Evolutionary conservation across 2,113 vertebrate genomes (phyloP), one percentile per base, ranked within the genome.

Genomic region (Notechis scutatus): DNA sequence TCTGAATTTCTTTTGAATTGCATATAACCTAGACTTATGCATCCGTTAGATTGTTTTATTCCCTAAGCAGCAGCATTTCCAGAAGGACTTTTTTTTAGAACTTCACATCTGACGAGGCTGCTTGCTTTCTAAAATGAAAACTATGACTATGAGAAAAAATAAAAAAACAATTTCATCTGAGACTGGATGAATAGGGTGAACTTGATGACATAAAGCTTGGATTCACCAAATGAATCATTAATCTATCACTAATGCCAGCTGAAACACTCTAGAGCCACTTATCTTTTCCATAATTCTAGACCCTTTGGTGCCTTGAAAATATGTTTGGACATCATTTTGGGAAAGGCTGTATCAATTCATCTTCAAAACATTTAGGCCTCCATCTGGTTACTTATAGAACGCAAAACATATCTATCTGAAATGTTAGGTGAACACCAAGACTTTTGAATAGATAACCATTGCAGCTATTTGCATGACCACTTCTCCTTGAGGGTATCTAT

Each of bases 371-470:
- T 69, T 69, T 34, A 69, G 34, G 26, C 12, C 4, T 69, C 14
- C 64, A 69, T 34, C 12, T 69, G 29, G 12, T 15, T 15, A 69
- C 29, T 34, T n/a, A 69, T 8, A 90, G 26, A 61, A 47, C 7
- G 29, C 14, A 10, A 93, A 95, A 94, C 18, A 5, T 85, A 54
- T 47, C n/a, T 89, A 89, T 47, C 50, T 89, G 92, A 92, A 81
- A 89, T 14, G 61, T 9, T 56, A 34, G 54, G n/a, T 42, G 59
- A 34, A 34, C n/a, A 26, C 54, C 0, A 3, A 69, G 21, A 55
- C 45, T 88, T 57, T 87, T 61, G 39, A 61, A 57, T 8, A n/a
- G 85, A 20, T 11, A 85, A 42, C 20, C 20, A 5, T 85, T 91
- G 57, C 55, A 86, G 88, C 18, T 69, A n/a, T 14, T 69, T 69